Base-by-base conservation (phyloP, 2,113 vertebrate genomes). In the Syngnathus scovelli region DNA sequence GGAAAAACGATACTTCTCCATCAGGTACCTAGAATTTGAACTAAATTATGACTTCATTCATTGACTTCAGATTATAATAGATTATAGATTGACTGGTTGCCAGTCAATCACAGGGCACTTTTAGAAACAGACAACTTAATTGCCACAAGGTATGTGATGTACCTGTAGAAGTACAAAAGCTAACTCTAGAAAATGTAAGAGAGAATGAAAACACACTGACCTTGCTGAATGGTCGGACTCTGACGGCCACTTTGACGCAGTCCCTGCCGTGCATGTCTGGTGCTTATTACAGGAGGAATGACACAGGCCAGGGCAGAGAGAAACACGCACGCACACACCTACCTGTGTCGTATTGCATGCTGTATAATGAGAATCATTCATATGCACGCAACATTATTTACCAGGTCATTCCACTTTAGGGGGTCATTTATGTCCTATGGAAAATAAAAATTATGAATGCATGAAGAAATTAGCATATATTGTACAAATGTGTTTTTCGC, bases 191-290 rank as follows among this genome's bases (percentile, higher is more conserved):
- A 6, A 9, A 51, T 51, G 19, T 51, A 7, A 18, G 46, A 7
- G 5, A 27, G 9, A 55, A 36, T 58, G 27, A 15, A 36, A 58
- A 36, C 27, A 37, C 33, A 92, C 92, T 90, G 74, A 94, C 91
- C 92, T 95, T 93, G 83, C 88, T 92, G 74, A 94, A 94, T 16
- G 91, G 92, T 60, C 92, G 86, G 66, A 94, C 91, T 18, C 90
- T 74, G 39, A 93, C 91, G 2, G 92, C 92, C 66, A 93, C 92
- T 84, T 88, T 92, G 71, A 95, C 91, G 21, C 92, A 85, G 85
- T 93, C 93, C 46, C 76, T 74, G 66, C 74, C 41, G 33, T 89
- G 88, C 88, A 80, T 86, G 21, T 85, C 80, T 59, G 77, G 70
- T 44, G 64, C 76, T 72, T 81, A 5, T 15, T 27, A 13, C 10